Evolutionary conservation across 1,140 invertebrate species (phyloP).

Genomic region (Episyrphus balteatus): DNA sequence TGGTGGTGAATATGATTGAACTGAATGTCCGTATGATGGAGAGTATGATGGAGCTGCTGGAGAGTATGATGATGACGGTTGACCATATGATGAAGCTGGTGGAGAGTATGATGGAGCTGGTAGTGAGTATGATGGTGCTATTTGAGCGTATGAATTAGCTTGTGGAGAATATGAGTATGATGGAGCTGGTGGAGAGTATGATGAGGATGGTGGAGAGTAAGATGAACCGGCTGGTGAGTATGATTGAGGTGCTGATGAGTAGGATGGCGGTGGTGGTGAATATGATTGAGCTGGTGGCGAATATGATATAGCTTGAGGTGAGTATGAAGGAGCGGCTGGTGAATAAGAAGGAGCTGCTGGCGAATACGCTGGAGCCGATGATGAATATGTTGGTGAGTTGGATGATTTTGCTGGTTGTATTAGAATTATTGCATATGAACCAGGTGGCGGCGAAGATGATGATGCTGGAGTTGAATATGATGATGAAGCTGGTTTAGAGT

Average conservation of each 20-base stretch:
- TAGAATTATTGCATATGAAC: no score
- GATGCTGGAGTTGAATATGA: no score
- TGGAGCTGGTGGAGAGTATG: conserved; percentile 6
- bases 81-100: conserved; percentile 1
- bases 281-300: background rate
- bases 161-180: background rate
- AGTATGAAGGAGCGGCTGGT: no score
- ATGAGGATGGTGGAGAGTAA: conserved; percentile 2
- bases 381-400: no score
- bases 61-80: background rate
- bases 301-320: no score
- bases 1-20: background rate
- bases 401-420: no score
- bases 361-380: background rate
- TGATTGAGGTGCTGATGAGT: background rate
- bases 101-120: conserved; percentile 6
- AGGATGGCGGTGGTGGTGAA: background rate
- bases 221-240: background rate
- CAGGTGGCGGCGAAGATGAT: background rate
- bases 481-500: conserved; percentile 3
- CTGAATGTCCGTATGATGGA: no score
- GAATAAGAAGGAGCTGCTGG: background rate
- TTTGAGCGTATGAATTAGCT: background rate
- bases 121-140: background rate
- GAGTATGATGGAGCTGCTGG: background rate